phyloP scores from a whole-genome alignment of 1,140 invertebrate genomes.

The Gryllus bimaculatus region DNA sequence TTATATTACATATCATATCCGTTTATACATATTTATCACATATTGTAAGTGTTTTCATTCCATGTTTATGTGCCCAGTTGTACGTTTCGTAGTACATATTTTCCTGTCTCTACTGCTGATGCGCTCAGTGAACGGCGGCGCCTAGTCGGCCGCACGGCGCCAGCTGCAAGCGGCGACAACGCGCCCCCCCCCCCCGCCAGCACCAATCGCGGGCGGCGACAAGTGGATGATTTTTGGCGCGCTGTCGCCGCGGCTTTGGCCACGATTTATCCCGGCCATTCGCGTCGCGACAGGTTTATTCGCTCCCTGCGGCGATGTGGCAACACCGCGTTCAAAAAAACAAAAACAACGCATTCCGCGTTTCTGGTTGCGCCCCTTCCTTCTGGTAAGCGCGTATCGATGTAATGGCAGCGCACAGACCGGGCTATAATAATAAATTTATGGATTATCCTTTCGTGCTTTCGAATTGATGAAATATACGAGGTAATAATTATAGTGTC shows the following conservation, averaged over 20 bases:
- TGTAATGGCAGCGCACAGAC: background rate
- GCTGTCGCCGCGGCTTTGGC: background rate
- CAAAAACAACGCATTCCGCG: background rate
- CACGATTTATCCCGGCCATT: background rate
- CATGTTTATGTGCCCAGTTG: no score
- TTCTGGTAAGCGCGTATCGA: background rate
- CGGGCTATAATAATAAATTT: background rate
- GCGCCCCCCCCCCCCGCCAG: no score
- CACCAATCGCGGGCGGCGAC: background rate
- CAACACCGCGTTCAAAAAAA: background rate
- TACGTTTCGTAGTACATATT: no score
- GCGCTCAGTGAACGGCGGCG: no score
- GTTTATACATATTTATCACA: no score
- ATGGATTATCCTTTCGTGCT: background rate
- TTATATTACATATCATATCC: no score
- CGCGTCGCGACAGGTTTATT: background rate
- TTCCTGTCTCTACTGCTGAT: no score
- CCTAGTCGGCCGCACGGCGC: no score
- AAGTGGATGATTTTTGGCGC: background rate
- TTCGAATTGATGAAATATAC: background rate
- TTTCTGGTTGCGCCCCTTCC: background rate
- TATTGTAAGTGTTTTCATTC: no score
- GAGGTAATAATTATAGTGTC: background rate
- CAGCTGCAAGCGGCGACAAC: no score
- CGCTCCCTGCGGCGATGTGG: background rate